A percentile compares a stretch with the other conserved stretches of the same genome.
These are phyloP conservation scores for Tortrix viridana DNA, from an alignment of 2,888 invertebrate species.

Conservation along the genomic window DNA sequence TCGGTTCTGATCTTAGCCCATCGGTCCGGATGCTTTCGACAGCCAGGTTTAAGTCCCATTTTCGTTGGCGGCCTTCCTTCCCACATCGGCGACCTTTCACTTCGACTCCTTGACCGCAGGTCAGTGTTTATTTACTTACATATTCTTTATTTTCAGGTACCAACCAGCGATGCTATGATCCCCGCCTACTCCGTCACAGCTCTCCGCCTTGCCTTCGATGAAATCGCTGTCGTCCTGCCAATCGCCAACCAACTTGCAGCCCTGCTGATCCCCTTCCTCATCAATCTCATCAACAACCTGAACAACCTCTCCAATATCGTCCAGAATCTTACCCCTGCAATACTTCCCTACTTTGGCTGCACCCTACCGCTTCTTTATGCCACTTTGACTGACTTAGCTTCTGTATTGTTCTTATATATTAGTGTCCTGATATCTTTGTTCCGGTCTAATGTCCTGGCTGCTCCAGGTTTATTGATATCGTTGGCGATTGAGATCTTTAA, in stretches of 20 bases:
- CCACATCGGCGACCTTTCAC: too few relatives aligned
- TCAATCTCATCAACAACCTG: constrained; percentile 74
- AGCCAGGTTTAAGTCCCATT: too few relatives aligned
- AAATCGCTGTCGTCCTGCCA: constrained; percentile 70
- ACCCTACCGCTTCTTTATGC: constrained; percentile 73
- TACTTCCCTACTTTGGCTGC: constrained; percentile 75
- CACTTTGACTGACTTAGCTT: constrained; percentile 73
- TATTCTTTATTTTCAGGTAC: constrained; percentile 50
- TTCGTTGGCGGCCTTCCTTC: too few relatives aligned
- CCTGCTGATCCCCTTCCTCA: constrained; percentile 70
- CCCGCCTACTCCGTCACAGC: constrained; percentile 76
- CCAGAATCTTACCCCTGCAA: constrained; percentile 73
- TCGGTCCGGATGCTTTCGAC: too few relatives aligned
- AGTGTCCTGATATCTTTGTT: constrained; percentile 74
- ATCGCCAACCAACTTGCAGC: constrained; percentile 73
- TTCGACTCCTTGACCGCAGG: too few relatives aligned
- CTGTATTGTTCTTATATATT: constrained; percentile 73
- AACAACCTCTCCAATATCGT: constrained; percentile 77
- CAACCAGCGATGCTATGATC: constrained; percentile 69
- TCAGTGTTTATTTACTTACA: neutral
- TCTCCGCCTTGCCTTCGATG: constrained; percentile 71
- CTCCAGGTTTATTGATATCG: constrained; percentile 65
- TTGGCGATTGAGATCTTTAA: constrained; percentile 67
- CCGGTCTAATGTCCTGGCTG: constrained; percentile 70
- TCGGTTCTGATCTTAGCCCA: too few relatives aligned